phyloP scores from a whole-genome alignment of 2,797 vertebrate genomes.

The Gadopsis bispinosus region DNA sequence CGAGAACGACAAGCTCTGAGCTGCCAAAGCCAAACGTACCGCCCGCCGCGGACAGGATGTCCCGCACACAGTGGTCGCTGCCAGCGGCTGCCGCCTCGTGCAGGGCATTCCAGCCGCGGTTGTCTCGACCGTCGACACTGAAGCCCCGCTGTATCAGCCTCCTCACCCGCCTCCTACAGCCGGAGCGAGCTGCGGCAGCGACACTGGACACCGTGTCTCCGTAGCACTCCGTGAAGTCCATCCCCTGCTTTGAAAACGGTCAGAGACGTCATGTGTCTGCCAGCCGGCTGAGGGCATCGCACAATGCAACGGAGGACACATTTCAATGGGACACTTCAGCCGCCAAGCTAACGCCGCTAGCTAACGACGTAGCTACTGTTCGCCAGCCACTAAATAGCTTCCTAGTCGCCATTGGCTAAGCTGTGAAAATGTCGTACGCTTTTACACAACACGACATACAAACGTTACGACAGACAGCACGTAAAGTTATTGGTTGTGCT shows the following conservation, averaged over 20 bases:
- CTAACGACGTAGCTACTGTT: background rate
- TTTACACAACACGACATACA: background rate
- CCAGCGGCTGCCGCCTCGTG: constrained; percentile 92
- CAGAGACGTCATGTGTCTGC: accelerated
- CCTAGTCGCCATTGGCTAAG: accelerated
- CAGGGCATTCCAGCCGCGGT: constrained; percentile 93
- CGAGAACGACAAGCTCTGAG: background rate
- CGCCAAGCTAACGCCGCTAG: background rate
- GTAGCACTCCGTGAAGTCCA: constrained; percentile 95
- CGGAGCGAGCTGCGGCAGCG: constrained; percentile 88
- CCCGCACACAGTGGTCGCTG: constrained; percentile 83
- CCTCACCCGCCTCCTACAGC: constrained; percentile 81
- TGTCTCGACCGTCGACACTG: constrained; percentile 89
- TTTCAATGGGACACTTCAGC: background rate
- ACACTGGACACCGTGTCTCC: constrained; percentile 88
- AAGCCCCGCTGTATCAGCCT: constrained; percentile 87
- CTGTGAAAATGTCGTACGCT: accelerated
- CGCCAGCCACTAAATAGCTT: no score
- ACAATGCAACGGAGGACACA: background rate
- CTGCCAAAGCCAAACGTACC: constrained; percentile 56
- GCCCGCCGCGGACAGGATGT: constrained; percentile 82
- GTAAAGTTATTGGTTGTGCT: no score
- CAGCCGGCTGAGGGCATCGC: no score
- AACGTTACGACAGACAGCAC: accelerated
- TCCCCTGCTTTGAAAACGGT: constrained; percentile 50